Percentiles rank a stretch among this genome's conserved stretches.
Evolutionary conservation across 2,113 vertebrate genomes (phyloP).

Genomic region (Puffinus mauretanicus): DNA sequence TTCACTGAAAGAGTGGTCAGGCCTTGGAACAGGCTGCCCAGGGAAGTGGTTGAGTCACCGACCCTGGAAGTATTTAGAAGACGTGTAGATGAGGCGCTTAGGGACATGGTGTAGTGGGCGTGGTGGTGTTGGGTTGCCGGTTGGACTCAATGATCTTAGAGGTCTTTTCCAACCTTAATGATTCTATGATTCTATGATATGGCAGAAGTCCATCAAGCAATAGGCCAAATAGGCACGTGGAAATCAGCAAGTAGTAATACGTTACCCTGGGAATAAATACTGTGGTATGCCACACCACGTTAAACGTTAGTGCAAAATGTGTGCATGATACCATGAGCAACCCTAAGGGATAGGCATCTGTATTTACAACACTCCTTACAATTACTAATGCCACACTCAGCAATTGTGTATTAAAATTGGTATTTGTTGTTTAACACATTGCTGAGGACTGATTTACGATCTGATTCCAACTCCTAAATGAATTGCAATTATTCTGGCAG

Average conservation of each 20-base stretch:
- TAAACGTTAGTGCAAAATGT: neutral
- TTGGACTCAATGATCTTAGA: too few species aligned
- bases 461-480: neutral
- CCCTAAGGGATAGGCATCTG: neutral
- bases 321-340: neutral
- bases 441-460: neutral
- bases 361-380: neutral
- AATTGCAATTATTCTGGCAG: conserved; percentile 1
- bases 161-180: too few species aligned
- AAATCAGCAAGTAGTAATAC: neutral
- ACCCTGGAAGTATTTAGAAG: too few species aligned
- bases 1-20: too few species aligned
- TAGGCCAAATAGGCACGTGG: neutral
- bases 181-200: too few species aligned
- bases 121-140: too few species aligned
- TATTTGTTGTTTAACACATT: neutral
- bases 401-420: neutral
- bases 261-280: neutral
- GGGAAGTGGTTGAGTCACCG: too few species aligned
- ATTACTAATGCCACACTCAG: neutral
- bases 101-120: too few species aligned
- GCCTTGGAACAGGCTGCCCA: too few species aligned
- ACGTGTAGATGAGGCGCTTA: too few species aligned
- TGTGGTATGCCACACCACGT: neutral
- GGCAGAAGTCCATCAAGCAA: neutral